A percentile compares a stretch with the other conserved stretches of the same genome.
phyloP scores from a whole-genome alignment of 1,140 invertebrate species.

The Ladona fulva region DNA sequence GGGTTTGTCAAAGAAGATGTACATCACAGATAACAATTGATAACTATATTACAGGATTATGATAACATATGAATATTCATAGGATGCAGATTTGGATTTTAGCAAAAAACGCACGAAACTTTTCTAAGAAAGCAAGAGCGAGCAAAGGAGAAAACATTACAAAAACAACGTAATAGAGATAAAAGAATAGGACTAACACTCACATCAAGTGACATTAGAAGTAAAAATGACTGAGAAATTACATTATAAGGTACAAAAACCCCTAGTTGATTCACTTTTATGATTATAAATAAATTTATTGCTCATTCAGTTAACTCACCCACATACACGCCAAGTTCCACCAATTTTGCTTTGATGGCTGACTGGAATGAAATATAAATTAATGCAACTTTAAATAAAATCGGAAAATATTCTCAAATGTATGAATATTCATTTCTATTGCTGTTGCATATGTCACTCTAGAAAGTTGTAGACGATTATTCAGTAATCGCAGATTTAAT shows the following conservation, averaged over 20 bases:
- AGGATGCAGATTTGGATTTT: no score
- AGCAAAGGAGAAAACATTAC: no score
- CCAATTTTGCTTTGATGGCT: constrained; percentile 88
- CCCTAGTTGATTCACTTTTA: background rate
- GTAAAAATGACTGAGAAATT: background rate
- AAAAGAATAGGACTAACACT: background rate
- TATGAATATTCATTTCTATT: background rate
- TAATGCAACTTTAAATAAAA: background rate
- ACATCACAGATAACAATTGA: background rate
- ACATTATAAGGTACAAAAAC: background rate
- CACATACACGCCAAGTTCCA: constrained; percentile 77
- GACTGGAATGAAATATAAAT: constrained; percentile 51
- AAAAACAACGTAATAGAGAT: no score
- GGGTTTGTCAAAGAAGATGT: background rate
- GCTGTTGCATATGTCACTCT: no score
- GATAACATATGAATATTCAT: background rate
- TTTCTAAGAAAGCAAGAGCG: no score
- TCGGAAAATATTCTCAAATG: background rate
- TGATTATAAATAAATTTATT: background rate
- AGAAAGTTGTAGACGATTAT: background rate
- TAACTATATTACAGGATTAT: background rate
- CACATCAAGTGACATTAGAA: background rate
- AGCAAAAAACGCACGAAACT: no score
- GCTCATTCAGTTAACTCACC: no score
- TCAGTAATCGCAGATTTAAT: background rate